Evolutionary conservation across 2,797 vertebrate species (phyloP).

Genomic region (Brachyrhaphis roseni): DNA sequence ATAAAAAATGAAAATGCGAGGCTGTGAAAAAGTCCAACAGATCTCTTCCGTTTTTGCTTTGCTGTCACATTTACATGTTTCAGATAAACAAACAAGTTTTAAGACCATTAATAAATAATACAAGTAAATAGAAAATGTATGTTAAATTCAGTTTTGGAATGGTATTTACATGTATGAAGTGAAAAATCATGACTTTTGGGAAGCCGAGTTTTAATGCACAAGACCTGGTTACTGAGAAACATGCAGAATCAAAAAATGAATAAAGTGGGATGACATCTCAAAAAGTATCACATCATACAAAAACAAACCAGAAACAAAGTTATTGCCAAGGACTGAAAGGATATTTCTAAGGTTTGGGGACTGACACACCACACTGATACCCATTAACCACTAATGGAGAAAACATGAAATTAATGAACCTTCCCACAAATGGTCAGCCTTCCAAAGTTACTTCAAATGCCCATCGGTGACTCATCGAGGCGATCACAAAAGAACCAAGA

Average conservation of each 20-base stretch:
- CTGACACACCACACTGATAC: background rate
- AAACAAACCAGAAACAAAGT: background rate
- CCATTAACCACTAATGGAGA: background rate
- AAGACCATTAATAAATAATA: background rate
- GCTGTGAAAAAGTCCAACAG: background rate
- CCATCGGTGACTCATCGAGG: background rate
- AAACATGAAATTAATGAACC: background rate
- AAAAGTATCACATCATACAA: background rate
- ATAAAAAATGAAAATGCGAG: constrained; percentile 27
- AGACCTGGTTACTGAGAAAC: background rate
- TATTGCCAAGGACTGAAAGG: background rate
- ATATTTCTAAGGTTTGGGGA: background rate
- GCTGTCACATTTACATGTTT: background rate
- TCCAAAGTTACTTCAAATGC: background rate
- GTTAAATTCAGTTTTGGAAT: background rate
- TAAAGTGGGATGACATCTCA: background rate
- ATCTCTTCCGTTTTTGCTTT: background rate
- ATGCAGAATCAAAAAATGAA: background rate
- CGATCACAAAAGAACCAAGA: background rate
- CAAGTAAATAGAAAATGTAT: background rate
- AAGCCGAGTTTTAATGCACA: background rate
- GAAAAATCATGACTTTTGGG: background rate
- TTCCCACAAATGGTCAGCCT: background rate
- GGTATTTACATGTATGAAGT: background rate
- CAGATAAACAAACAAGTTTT: background rate